Evolutionary conservation across 2,888 invertebrate species (phyloP).

Genomic region (Drosophila seclusa): DNA sequence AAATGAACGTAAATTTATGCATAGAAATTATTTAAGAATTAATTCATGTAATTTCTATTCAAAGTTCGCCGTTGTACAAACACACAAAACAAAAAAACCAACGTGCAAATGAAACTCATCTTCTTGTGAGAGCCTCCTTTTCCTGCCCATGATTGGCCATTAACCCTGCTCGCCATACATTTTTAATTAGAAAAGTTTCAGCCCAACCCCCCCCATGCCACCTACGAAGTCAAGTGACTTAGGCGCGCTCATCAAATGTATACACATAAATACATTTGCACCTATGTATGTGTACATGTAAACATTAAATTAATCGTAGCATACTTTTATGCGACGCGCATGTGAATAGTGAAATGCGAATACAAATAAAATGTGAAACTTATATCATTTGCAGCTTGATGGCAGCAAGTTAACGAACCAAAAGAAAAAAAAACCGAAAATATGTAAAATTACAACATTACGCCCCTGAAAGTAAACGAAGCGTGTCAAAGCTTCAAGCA

Average conservation of each 20-base stretch:
- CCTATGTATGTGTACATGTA: constrained; percentile 7
- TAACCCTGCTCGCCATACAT: constrained; percentile 61
- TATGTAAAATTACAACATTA: constrained; percentile 28
- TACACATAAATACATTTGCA: constrained; percentile 20
- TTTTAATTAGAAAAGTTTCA: constrained; percentile 78
- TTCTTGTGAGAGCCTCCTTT: not conserved
- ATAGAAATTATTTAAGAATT: constrained; percentile 67
- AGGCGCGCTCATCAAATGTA: constrained; percentile 22
- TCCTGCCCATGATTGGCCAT: constrained; percentile 12
- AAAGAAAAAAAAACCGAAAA: not conserved
- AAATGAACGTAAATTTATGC: constrained; percentile 67
- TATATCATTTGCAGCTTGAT: constrained; percentile 40
- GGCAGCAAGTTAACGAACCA: constrained; percentile 16
- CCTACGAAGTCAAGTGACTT: constrained; percentile 15
- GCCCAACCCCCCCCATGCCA: constrained; percentile 4
- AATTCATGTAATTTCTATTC: constrained; percentile 75
- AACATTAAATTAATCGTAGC: constrained; percentile 48
- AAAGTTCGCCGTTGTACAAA: constrained; percentile 14
- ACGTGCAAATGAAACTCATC: constrained; percentile 8
- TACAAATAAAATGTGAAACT: constrained; percentile 32
- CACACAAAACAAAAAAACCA: constrained; percentile 6
- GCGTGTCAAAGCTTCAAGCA: constrained; percentile 36
- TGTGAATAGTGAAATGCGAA: constrained; percentile 32
- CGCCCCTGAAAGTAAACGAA: constrained; percentile 47
- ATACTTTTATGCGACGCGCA: constrained; percentile 46